Evolutionary conservation across 2,113 vertebrate genomes (phyloP).

Genomic region (Hippocampus comes): DNA sequence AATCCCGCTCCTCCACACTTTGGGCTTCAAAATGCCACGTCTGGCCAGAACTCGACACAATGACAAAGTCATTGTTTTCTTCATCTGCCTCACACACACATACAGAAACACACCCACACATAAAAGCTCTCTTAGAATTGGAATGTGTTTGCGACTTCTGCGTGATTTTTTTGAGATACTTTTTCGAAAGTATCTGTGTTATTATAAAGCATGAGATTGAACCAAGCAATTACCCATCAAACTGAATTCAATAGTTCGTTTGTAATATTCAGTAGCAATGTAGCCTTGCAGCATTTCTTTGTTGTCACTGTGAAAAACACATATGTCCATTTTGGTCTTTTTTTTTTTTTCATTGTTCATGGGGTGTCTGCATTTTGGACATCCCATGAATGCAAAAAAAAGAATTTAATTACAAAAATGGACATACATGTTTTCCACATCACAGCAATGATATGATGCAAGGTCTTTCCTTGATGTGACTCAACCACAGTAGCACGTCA

Average conservation of each 20-base stretch:
- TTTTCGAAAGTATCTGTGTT: too few relatives aligned
- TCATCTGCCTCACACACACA: slow-evolving; percentile 70
- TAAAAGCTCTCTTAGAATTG: background rate
- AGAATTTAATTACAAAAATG: too few relatives aligned
- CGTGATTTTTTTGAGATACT: too few relatives aligned
- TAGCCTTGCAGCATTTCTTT: background rate
- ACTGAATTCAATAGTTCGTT: background rate
- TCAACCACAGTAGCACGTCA: background rate
- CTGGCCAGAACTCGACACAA: slow-evolving; percentile 90
- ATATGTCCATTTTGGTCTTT: too few relatives aligned
- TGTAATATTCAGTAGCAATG: background rate
- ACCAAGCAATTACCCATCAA: too few relatives aligned
- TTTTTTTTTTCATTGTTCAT: too few relatives aligned
- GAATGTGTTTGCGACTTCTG: too few relatives aligned
- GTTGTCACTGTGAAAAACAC: too few relatives aligned
- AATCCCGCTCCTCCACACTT: slow-evolving; percentile 88
- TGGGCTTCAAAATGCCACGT: slow-evolving; percentile 92
- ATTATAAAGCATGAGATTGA: too few relatives aligned
- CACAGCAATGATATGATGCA: background rate
- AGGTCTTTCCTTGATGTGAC: background rate
- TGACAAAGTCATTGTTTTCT: slow-evolving; percentile 92
- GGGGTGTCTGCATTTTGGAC: too few relatives aligned
- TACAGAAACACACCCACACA: slow-evolving; percentile 2
- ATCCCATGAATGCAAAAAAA: too few relatives aligned
- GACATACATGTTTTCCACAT: too few relatives aligned